These are phyloP conservation scores for Drosophila multiciliata DNA, from an alignment of 2,888 invertebrate species.

Conservation along the genomic window DNA sequence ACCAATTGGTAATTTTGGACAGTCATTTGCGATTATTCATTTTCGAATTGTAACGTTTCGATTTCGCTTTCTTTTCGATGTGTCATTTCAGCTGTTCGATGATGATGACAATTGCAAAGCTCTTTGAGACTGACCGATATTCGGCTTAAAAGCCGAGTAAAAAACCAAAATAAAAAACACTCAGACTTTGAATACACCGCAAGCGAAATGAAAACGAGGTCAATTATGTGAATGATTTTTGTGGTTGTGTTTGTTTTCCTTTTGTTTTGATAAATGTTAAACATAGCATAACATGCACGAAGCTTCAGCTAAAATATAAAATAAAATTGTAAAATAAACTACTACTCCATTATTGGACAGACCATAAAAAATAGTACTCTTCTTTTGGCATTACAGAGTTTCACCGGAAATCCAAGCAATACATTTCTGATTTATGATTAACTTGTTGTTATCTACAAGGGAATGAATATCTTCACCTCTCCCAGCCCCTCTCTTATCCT, in stretches of 20 bases:
- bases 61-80: conserved; percentile 65
- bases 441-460: conserved; percentile 61
- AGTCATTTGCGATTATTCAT: conserved; percentile 52
- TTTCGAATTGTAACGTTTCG: conserved; percentile 28
- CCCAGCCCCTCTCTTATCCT: not conserved
- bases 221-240: conserved; percentile 63
- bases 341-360: conserved; percentile 5
- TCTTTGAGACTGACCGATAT: conserved; percentile 54
- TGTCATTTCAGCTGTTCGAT: conserved; percentile 53
- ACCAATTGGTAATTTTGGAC: conserved; percentile 17
- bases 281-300: conserved; percentile 51
- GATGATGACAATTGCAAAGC: conserved; percentile 67
- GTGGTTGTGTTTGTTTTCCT: conserved; percentile 29
- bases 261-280: conserved; percentile 44
- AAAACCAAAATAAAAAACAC: conserved; percentile 16
- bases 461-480: conserved; percentile 22
- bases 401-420: conserved; percentile 76
- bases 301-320: conserved; percentile 8
- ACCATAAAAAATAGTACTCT: conserved; percentile 24
- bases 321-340: not conserved
- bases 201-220: conserved; percentile 58
- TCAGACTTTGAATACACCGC: conserved; percentile 40
- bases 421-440: conserved; percentile 71
- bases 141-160: conserved; percentile 21
- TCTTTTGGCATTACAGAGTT: conserved; percentile 48